Evolutionary conservation across 2,113 vertebrate species (phyloP), one percentile per base, ranked within the genome.

Genomic region (Columba livia): DNA sequence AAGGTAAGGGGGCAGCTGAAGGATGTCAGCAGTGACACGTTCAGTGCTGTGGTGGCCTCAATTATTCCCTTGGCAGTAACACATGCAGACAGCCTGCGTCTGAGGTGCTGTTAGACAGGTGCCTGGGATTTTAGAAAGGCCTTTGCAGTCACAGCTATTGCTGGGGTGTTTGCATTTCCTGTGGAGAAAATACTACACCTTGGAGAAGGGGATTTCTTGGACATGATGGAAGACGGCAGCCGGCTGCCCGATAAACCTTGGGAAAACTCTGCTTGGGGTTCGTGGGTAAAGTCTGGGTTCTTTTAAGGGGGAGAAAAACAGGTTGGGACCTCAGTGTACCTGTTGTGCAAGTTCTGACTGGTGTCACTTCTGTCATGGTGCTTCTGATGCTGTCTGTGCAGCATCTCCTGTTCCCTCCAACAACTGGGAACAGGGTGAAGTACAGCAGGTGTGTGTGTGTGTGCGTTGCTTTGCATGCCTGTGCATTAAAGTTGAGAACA

Each of bases 71-170:
- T 5, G 57, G 64, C 15, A 3, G n/a, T 25, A 9, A 15, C 11
- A 1, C 0, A 0, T 28, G 65, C 42, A 9, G 42, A 4, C 23
- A 24, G 70, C 36, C 25, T 17, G 4, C 0, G 0, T n/a, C 32
- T 29, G 5, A 4, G 14, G 20, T 4, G 8, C 32, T 5, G 1
- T 11, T 14, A 2, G 3, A 1, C 1, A 16, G 12, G 26, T 8
- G 15, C 7, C 2, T 1, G 2, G 13, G 25, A 19, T 29, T 60
- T 28, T 11, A 47, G 34, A 26, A 19, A 29, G 56, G 32, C 69
- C 47, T 51, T 26, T 16, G 14, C 31, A 14, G 21, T 23, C 44
- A 12, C 34, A 29, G 34, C 0, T 2, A 14, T 4, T 3, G 44
- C 44, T 65, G 51, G 28, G 32, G 16, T 10, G 2, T 42, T 34